Conservation (phyloP, 2,797 vertebrate species). For the Darevskia nairensis region DNA sequence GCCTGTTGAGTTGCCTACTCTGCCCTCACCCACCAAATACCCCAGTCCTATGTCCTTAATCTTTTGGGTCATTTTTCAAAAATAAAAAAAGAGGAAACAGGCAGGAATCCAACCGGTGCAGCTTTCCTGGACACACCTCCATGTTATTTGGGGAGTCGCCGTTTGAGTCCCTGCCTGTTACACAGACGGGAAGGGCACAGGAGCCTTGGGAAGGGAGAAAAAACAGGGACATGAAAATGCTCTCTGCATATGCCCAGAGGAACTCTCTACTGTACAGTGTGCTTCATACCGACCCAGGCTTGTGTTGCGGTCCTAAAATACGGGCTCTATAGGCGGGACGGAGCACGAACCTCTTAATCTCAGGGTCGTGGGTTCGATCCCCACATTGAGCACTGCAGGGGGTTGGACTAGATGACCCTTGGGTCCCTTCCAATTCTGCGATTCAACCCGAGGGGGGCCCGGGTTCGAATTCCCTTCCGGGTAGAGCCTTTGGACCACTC, state of each 20-base stretch:
- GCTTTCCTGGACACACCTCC: not conserved
- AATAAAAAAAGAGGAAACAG: not conserved
- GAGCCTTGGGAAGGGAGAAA: not conserved
- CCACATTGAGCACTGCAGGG: too few species aligned
- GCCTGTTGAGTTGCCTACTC: too few species aligned
- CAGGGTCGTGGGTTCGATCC: too few species aligned
- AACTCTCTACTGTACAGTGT: not conserved
- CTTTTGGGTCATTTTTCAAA: too few species aligned
- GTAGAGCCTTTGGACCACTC: too few species aligned
- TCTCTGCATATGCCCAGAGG: not conserved
- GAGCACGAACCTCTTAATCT: too few species aligned
- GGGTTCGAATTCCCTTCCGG: too few species aligned
- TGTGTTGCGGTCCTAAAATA: not conserved
- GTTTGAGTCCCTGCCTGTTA: not conserved
- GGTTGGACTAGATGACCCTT: too few species aligned
- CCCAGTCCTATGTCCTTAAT: too few species aligned
- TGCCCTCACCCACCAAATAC: too few species aligned
- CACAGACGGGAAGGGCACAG: not conserved
- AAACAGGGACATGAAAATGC: too few species aligned
- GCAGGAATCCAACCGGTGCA: not conserved
- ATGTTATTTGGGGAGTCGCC: not conserved
- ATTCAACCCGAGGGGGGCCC: not conserved
- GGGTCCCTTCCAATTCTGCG: too few species aligned
- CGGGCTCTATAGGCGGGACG: not conserved
- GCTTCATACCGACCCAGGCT: not conserved